Percentiles rank a stretch among this genome's conserved stretches.
Conservation (phyloP, 2,113 vertebrate genomes). For the Gobius niger region DNA sequence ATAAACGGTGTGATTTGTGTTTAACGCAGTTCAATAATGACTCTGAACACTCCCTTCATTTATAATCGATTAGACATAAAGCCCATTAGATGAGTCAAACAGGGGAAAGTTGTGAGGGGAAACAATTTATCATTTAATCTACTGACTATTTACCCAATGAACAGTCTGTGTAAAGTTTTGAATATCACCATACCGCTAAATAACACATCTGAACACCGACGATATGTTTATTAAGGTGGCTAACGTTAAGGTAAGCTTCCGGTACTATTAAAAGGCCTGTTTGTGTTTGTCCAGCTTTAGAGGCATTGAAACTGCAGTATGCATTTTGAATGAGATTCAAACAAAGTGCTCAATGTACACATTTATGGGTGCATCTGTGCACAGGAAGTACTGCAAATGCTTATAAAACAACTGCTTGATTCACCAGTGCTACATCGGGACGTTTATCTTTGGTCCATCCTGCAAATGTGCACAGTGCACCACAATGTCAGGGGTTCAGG, state of each 20-base stretch:
- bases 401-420: neutral
- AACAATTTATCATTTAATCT: no score
- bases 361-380: no score
- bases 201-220: neutral
- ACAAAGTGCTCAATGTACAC: neutral
- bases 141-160: no score
- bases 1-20: conserved; percentile 28
- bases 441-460: neutral
- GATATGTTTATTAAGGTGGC: no score
- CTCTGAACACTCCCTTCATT: conserved; percentile 30
- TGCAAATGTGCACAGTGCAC: conserved; percentile 10
- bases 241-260: no score
- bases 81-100: conserved; percentile 28
- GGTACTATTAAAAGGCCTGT: neutral
- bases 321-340: neutral
- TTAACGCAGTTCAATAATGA: conserved; percentile 27
- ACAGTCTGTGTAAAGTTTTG: neutral
- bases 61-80: conserved; percentile 40
- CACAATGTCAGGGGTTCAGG: conserved; percentile 17
- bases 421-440: neutral
- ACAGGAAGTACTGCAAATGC: no score
- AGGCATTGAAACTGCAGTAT: neutral
- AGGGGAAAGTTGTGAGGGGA: conserved; percentile 18
- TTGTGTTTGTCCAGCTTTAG: neutral
- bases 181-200: neutral